Evolutionary conservation across 1,140 invertebrate genomes (phyloP).

Genomic region (Calosoma granatense): DNA sequence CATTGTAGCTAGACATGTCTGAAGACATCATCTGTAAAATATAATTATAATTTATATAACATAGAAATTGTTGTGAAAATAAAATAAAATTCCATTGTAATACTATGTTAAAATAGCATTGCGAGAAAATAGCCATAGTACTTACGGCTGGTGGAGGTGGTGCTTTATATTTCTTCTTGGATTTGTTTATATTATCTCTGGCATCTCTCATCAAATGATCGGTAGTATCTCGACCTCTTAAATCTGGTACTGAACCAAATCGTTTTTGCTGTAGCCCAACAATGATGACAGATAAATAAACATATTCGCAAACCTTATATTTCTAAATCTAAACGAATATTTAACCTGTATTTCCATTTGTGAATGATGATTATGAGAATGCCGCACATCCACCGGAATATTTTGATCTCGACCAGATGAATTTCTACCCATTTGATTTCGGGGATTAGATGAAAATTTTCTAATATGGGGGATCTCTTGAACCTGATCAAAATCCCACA

Average conservation of each 20-base stretch:
- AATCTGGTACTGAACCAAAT: constrained; percentile 64
- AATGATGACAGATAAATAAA: too few species aligned
- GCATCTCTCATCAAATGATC: constrained; percentile 17
- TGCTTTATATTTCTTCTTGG: constrained; percentile 55
- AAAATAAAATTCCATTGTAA: too few species aligned
- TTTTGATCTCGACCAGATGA: not conserved
- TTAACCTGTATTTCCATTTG: not conserved
- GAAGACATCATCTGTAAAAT: too few species aligned
- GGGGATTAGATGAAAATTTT: not conserved
- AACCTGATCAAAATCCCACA: not conserved
- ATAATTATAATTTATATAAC: too few species aligned
- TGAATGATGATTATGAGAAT: not conserved
- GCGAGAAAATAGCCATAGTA: too few species aligned
- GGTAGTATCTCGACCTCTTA: constrained; percentile 39
- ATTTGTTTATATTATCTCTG: constrained; percentile 33
- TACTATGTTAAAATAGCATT: too few species aligned
- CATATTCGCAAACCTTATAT: constrained; percentile 28
- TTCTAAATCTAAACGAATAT: constrained; percentile 14
- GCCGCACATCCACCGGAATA: not conserved
- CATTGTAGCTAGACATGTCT: too few species aligned
- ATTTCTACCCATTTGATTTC: not conserved
- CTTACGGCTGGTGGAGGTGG: constrained; percentile 35
- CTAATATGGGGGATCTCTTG: constrained; percentile 14
- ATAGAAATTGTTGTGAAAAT: too few species aligned
- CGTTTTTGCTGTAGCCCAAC: constrained; percentile 39